phyloP scores from a whole-genome alignment of 2,797 vertebrate species.

The Uromys caudimaculatus region DNA sequence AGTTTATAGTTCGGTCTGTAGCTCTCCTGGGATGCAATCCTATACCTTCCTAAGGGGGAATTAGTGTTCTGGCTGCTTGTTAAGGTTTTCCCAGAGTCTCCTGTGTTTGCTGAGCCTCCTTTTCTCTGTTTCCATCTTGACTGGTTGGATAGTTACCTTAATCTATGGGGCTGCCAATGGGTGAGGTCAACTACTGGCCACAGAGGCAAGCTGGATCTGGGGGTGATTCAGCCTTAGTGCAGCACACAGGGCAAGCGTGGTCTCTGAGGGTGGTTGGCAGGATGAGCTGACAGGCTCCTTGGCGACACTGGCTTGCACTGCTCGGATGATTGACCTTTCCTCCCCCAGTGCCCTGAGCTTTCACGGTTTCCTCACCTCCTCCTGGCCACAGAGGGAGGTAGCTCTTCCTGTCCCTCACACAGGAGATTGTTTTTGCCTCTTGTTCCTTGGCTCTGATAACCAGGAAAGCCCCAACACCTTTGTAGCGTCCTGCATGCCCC shows the following conservation, averaged over 20 bases:
- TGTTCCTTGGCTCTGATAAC: not conserved
- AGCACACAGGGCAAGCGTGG: accelerated
- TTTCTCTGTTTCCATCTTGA: not conserved
- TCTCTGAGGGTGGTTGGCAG: not conserved
- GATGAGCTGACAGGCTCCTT: not conserved
- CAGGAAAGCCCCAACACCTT: not conserved
- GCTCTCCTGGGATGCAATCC: not conserved
- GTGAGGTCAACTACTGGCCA: not conserved
- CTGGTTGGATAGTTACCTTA: not conserved
- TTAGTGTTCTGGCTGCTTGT: not conserved
- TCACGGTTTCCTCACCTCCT: not conserved
- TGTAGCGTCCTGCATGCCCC: accelerated
- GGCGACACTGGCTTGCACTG: not conserved
- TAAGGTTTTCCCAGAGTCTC: not conserved
- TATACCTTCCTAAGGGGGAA: not conserved
- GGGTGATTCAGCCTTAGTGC: not conserved
- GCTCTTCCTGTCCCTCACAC: not conserved
- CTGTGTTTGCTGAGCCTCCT: not conserved
- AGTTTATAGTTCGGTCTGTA: not conserved
- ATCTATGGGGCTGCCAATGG: not conserved
- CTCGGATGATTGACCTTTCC: not conserved
- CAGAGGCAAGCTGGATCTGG: not conserved
- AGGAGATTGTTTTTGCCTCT: not conserved
- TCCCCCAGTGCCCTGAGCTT: not conserved
- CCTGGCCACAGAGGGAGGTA: not conserved